Percentiles rank a stretch among this genome's conserved stretches.
Evolutionary conservation across 1,140 invertebrate genomes (phyloP).

Genomic region (Thaumetopoea pityocampa): DNA sequence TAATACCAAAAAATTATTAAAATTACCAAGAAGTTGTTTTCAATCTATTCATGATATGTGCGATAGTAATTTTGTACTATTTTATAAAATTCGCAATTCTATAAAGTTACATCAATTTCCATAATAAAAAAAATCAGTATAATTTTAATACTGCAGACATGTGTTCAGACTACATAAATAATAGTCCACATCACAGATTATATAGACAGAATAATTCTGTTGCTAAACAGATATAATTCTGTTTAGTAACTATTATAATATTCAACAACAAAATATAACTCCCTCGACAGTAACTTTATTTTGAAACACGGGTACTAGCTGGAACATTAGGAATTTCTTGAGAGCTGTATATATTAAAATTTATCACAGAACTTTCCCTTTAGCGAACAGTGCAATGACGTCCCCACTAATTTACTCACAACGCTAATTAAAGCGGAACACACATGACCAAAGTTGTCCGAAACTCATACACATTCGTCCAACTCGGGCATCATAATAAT

Average conservation of each 20-base stretch:
- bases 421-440: conserved; percentile 32
- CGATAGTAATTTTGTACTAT: no score
- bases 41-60: no score
- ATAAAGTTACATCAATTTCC: no score
- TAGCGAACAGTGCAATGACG: conserved; percentile 18
- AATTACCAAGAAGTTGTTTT: no score
- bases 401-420: conserved; percentile 21
- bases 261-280: conserved; percentile 3
- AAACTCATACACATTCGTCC: conserved; percentile 29
- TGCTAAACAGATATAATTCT: no score
- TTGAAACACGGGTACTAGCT: conserved; percentile 11
- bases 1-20: no score
- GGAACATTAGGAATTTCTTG: conserved; percentile 8
- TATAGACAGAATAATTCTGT: no score
- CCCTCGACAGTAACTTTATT: conserved; percentile 10
- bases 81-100: no score
- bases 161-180: no score
- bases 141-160: no score
- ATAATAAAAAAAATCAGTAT: no score
- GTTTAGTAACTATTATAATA: conserved; percentile 8
- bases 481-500: conserved; percentile 33
- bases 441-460: conserved; percentile 25
- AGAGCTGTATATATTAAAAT: conserved; percentile 5
- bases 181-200: no score
- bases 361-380: conserved; percentile 24